Conservation (phyloP, 2,113 vertebrate genomes). For the Poeciliopsis turrubarensis region DNA sequence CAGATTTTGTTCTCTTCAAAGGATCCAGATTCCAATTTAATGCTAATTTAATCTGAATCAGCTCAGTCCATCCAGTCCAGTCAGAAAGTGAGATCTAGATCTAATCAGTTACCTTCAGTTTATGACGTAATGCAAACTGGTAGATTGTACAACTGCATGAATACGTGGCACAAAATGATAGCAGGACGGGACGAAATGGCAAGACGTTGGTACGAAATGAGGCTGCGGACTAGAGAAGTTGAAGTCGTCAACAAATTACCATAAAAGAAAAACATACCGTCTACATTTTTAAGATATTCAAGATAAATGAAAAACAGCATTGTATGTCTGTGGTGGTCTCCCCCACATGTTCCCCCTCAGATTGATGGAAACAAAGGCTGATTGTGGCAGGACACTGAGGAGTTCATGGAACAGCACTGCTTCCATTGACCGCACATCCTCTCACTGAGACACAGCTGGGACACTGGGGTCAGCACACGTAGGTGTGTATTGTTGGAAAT, state of each 20-base stretch:
- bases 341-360: constrained; percentile 31
- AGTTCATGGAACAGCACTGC: constrained; percentile 40
- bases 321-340: constrained; percentile 19
- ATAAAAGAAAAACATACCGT: not conserved
- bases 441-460: constrained; percentile 28
- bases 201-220: too few species aligned
- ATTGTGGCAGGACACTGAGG: constrained; percentile 51
- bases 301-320: constrained; percentile 14
- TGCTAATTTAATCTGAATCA: too few species aligned
- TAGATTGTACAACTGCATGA: too few species aligned
- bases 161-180: too few species aligned
- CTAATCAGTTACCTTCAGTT: not conserved
- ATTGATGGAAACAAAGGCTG: constrained; percentile 48
- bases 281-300: constrained; percentile 2
- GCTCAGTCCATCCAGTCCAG: not conserved
- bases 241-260: not conserved
- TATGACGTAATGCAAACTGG: too few species aligned
- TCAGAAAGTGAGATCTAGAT: not conserved
- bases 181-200: too few species aligned
- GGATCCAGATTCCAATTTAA: not conserved
- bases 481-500: constrained; percentile 4
- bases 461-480: constrained; percentile 8
- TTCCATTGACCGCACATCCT: constrained; percentile 44
- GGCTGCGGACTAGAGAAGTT: too few species aligned
- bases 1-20: not conserved